Base-by-base conservation (phyloP, 2,113 vertebrate species). In the Physeter macrocephalus region DNA sequence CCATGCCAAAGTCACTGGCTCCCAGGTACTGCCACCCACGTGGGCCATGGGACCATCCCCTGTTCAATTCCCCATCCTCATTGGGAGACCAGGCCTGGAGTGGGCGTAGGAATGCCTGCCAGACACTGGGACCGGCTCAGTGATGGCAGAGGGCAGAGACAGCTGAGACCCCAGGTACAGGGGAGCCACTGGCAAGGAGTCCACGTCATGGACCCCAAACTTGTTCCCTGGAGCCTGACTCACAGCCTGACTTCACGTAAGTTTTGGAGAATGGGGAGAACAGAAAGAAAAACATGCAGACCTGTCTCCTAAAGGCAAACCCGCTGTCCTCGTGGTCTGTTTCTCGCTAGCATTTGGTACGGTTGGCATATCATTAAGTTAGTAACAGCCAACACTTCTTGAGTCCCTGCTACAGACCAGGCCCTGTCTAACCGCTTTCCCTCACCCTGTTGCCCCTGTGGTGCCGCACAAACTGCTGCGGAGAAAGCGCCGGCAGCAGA, bases 21-120 rank as follows among this genome's bases (percentile, higher is more conserved):
- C 84, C 91, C 97, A 98, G 98, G 98, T 98, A 97, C 96, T 90
- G 92, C 93, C 21, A 1, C 17, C 25, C 36, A 15, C 23, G 13
- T 0, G 2, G 71, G 49, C 41, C 8, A 10, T 31, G 31, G 3
- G 69, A 52, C 34, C 57, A 1, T 57, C 34, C 34, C 27, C 29
- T 89, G 8, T 27, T 43, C 17, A 25, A 34, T 12, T 54, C 10
- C 39, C 67, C 23, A 0, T 11, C 11, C 36, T 39, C 1, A 3
- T 6, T 11, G 11, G 59, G 49, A 71, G n/a, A 54, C 7, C 41
- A 27, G 29, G 61, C 29, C 10, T 49, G 83, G 39, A 66, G 46
- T 18, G 61, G 29, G 52, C 3, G 0, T 67, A n/a, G 13, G 75
- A 27, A 15, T 18, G 49, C 29, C 9, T 36, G 31, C 59, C 12